A percentile compares a stretch with the other conserved stretches of the same genome.
phyloP scores from a whole-genome alignment of 2,888 invertebrate genomes.

The Drosophila ezoana region DNA sequence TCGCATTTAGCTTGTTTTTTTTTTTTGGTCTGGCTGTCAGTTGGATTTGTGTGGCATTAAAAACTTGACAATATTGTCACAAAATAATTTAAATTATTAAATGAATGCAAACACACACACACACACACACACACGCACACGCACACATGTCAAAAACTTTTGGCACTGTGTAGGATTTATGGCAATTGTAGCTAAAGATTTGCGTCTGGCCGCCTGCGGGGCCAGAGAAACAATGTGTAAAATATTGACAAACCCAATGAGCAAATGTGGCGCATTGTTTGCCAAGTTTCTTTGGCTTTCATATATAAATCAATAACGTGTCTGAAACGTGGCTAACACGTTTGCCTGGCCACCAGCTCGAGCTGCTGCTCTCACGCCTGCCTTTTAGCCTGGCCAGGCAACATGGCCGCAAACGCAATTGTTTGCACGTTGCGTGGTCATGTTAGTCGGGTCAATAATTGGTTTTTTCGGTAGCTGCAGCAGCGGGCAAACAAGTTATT shows the following conservation, averaged over 20 bases:
- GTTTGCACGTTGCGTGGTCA: conserved; percentile 77
- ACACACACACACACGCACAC: conserved; percentile 3
- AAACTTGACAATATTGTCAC: conserved; percentile 37
- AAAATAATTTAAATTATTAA: conserved; percentile 65
- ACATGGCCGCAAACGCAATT: conserved; percentile 70
- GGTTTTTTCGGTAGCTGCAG: conserved; percentile 59
- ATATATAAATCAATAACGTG: conserved; percentile 71
- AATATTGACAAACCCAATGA: conserved; percentile 74
- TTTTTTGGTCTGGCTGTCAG: conserved; percentile 24
- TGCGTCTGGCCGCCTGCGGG: conserved; percentile 11
- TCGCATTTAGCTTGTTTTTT: neutral
- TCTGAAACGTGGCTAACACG: conserved; percentile 63
- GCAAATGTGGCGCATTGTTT: conserved; percentile 65
- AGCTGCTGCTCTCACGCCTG: conserved; percentile 4
- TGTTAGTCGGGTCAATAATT: conserved; percentile 75
- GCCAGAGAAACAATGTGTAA: conserved; percentile 46
- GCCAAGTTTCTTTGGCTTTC: conserved; percentile 40
- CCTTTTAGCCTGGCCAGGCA: conserved; percentile 22
- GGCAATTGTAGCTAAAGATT: conserved; percentile 47
- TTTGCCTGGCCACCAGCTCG: conserved; percentile 36
- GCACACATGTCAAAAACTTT: conserved; percentile 63
- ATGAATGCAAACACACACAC: conserved; percentile 35
- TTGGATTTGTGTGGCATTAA: conserved; percentile 43
- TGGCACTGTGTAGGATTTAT: conserved; percentile 66
- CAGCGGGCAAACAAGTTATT: conserved; percentile 68